These are phyloP conservation scores for Chlamydotis undulata DNA, from an alignment of 2,113 vertebrate genomes.

Conservation along the genomic window DNA sequence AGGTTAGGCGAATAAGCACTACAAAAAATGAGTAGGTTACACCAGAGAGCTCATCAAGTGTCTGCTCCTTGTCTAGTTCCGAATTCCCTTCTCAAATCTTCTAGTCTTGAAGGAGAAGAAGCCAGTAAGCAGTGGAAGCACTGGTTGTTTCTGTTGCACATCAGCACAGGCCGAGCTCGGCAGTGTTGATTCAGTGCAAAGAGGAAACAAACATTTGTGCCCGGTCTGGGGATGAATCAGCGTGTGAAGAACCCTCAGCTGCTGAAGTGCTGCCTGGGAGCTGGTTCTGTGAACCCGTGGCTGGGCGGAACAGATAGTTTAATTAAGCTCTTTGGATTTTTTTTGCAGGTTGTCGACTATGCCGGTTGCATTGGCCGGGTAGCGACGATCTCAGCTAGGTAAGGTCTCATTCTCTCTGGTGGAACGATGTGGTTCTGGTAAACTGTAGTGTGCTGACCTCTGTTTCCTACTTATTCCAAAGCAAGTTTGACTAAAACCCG, in stretches of 20 bases:
- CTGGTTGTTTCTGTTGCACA: not conserved
- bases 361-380: slow-evolving; percentile 48
- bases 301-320: fast-evolving
- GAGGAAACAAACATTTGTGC: not conserved
- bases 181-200: not conserved
- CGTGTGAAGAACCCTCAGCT: not conserved
- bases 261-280: not conserved
- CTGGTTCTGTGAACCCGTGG: not conserved
- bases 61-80: not conserved
- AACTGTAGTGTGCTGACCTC: not conserved
- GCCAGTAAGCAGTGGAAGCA: not conserved
- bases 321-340: not conserved
- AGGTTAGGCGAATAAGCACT: not conserved
- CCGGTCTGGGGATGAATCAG: not conserved
- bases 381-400: slow-evolving; percentile 76
- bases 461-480: not conserved
- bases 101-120: not conserved
- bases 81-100: not conserved
- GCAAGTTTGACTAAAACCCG: not conserved
- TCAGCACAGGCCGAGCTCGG: not conserved
- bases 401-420: not conserved
- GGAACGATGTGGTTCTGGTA: not conserved
- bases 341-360: slow-evolving; percentile 73
- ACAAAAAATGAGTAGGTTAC: not conserved
- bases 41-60: not conserved